A percentile compares a stretch with the other conserved stretches of the same genome.
Conservation (phyloP, 2,888 invertebrate species). For the Tillus elongatus region DNA sequence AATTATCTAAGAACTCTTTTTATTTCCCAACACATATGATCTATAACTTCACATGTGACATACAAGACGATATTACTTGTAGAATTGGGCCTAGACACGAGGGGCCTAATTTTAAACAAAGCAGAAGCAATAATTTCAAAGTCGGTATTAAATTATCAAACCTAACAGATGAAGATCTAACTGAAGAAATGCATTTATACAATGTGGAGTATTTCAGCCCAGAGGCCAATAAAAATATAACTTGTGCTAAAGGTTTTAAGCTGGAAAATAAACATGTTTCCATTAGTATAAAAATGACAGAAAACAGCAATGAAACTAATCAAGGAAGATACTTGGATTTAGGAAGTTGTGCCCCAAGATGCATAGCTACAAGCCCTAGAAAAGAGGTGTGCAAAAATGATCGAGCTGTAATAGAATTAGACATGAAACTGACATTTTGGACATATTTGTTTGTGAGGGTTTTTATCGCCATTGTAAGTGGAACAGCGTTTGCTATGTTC, state of each 20-base stretch:
- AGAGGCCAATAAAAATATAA: constrained; percentile 19
- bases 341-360: constrained; percentile 49
- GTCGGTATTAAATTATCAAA: no score
- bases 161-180: no score
- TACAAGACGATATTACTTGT: no score
- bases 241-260: constrained; percentile 31
- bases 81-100: no score
- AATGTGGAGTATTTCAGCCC: constrained; percentile 21
- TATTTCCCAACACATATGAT: constrained; percentile 56
- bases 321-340: constrained; percentile 38
- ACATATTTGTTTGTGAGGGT: constrained; percentile 56
- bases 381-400: constrained; percentile 51
- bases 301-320: constrained; percentile 37
- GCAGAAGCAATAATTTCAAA: no score
- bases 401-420: constrained; percentile 51
- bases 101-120: no score
- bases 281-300: constrained; percentile 38
- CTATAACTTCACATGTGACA: constrained; percentile 36
- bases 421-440: constrained; percentile 63
- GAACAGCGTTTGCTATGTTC: constrained; percentile 71
- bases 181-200: no score
- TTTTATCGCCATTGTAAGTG: constrained; percentile 58
- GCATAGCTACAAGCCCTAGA: constrained; percentile 51
- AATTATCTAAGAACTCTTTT: constrained; percentile 45
- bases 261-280: constrained; percentile 39